A percentile compares a stretch with the other conserved stretches of the same genome.
Evolutionary conservation across 2,797 vertebrate genomes (phyloP).

Genomic region (Sylvilagus floridanus): DNA sequence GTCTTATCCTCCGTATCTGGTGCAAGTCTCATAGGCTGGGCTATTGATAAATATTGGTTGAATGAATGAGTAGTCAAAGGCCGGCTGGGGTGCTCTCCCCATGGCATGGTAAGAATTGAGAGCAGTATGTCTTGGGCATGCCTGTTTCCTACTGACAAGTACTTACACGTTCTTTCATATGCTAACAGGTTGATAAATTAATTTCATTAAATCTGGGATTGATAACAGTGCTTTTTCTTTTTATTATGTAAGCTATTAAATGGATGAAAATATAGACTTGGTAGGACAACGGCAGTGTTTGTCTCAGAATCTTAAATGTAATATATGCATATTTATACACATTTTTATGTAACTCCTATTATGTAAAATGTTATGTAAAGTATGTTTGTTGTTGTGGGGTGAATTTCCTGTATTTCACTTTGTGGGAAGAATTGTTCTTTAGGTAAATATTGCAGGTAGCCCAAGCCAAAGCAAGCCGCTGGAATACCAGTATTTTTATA

Average conservation of each 20-base stretch:
- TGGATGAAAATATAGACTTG: slow-evolving; percentile 21
- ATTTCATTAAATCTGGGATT: not conserved
- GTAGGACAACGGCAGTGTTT: not conserved
- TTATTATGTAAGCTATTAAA: not conserved
- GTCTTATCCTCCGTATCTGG: not conserved
- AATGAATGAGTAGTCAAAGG: not conserved
- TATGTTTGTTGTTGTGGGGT: not conserved
- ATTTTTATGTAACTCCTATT: not conserved
- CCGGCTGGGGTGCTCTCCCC: not conserved
- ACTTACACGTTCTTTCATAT: not conserved
- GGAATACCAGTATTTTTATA: not conserved
- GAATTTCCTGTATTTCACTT: not conserved
- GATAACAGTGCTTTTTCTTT: slow-evolving; percentile 30
- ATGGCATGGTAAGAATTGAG: not conserved
- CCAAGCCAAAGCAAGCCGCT: not conserved
- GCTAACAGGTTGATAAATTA: not conserved
- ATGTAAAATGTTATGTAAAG: not conserved
- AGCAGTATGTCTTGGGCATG: no score
- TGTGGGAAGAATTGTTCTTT: not conserved
- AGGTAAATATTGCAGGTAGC: slow-evolving; percentile 14
- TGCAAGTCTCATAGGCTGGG: accelerated
- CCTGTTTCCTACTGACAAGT: not conserved
- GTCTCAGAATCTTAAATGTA: slow-evolving; percentile 32
- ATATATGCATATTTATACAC: not conserved
- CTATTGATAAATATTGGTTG: not conserved